Base-by-base conservation (phyloP, 2,113 vertebrate species). In the Haplochromis vanheusdeni region DNA sequence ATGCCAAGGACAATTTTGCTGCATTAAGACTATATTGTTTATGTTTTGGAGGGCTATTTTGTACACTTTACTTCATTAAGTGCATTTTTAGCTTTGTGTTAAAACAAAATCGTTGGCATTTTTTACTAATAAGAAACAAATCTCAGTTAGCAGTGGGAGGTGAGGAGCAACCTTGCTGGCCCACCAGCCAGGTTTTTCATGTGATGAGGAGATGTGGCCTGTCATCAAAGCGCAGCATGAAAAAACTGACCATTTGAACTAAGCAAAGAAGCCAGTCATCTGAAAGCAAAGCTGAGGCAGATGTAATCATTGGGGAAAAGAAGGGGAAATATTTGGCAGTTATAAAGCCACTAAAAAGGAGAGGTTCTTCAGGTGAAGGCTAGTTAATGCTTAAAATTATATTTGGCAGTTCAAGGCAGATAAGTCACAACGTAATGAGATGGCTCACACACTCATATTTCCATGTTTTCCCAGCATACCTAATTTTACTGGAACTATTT, bases 381-480 rank as follows among this genome's bases (percentile, higher is more conserved):
- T 60, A 33, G 68, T 86, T 62, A 83, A 85, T 56, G 62, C 62
- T 79, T 60, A 79, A 84, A 88, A 88, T 42, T 45, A 89, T 86
- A 40, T 10, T 85, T 86, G 86, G 70, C 33, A 86, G 56, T 31
- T 31, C 14, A 81, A 21, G 60, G 73, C 40, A 60, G 70, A 84
- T 84, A 14, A 89, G 81, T 81, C 58, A 68, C 31, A 58, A 79
- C 33, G 23, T 75, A 86, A 86, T 85, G 68, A 87, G 28, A 16
- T 45, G 23, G 52, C 84, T 83, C 28, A 35, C 45, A 62, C 42
- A 14, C 28, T 49, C n/a, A 52, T 14, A 7, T 37, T 9, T 10
- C 33, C 8, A n/a, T 75, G 58, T 84, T 90, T 90, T 75, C 31
- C 26, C 23, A 86, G 70, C 40, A 83, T 62, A 33, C 52, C 19